phyloP scores from a whole-genome alignment of 1,140 invertebrate genomes.

The Dendrolimus punctatus region DNA sequence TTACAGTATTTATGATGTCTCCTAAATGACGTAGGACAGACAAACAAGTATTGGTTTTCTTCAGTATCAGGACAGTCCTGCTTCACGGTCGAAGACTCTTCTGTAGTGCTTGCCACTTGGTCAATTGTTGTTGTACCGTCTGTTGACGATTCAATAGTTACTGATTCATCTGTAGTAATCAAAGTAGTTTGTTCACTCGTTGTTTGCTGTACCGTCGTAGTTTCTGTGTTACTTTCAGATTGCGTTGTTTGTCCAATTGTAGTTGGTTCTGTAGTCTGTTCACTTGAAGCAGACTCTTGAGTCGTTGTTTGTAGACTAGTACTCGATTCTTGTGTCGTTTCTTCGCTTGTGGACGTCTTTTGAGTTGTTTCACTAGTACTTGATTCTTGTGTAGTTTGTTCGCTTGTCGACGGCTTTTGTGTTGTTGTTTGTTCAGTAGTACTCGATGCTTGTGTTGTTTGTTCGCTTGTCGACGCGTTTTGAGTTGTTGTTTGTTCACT shows the following conservation, averaged over 20 bases:
- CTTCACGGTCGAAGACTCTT: slow-evolving; percentile 22
- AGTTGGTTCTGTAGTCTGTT: slow-evolving; percentile 22
- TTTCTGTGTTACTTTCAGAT: slow-evolving; percentile 19
- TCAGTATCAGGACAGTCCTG: slow-evolving; percentile 69
- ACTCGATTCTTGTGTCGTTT: slow-evolving; percentile 20
- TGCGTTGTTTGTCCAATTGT: slow-evolving; percentile 28
- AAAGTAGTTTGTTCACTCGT: slow-evolving; percentile 23
- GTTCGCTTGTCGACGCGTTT: too few species aligned
- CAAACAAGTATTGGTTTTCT: slow-evolving; percentile 79
- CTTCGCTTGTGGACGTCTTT: slow-evolving; percentile 24
- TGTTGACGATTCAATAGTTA: not conserved
- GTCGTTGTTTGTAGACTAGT: slow-evolving; percentile 23
- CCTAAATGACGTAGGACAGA: slow-evolving; percentile 86
- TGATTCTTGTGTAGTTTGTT: slow-evolving; percentile 16
- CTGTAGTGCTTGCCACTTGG: slow-evolving; percentile 32
- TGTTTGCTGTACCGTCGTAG: slow-evolving; percentile 24
- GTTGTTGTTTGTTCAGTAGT: slow-evolving; percentile 23
- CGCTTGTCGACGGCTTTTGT: slow-evolving; percentile 21
- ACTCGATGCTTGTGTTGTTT: too few species aligned
- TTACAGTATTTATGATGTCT: slow-evolving; percentile 89
- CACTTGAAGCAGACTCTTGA: slow-evolving; percentile 19
- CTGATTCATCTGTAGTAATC: slow-evolving; percentile 19
- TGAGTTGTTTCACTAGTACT: slow-evolving; percentile 26
- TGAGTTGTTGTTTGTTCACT: too few species aligned
- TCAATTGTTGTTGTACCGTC: slow-evolving; percentile 11